These are phyloP conservation scores for Amphipoea oculea DNA, from an alignment of 2,888 invertebrate genomes.

Conservation along the genomic window DNA sequence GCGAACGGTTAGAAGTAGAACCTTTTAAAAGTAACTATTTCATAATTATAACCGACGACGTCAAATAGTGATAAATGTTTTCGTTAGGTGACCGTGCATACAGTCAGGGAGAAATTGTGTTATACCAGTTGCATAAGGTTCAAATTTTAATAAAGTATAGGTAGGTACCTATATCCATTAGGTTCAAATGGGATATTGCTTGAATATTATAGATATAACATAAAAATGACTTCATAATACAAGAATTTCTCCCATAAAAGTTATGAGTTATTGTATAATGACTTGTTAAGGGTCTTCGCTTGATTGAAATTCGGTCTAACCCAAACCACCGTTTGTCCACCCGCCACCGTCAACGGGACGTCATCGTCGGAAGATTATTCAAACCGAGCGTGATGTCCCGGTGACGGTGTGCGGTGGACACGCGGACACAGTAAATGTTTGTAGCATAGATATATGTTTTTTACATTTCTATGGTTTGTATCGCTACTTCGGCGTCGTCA, in stretches of 20 bases:
- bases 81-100: not conserved
- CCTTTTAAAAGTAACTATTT: not conserved
- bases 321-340: not conserved
- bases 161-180: not conserved
- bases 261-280: not conserved
- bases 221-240: not conserved
- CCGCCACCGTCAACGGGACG: too few species aligned
- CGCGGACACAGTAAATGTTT: too few species aligned
- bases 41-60: not conserved
- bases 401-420: too few species aligned
- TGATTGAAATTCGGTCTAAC: not conserved
- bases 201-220: not conserved
- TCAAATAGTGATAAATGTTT: not conserved
- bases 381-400: too few species aligned
- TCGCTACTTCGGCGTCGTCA: too few species aligned
- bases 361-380: too few species aligned
- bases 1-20: too few species aligned
- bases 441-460: too few species aligned
- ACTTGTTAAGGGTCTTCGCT: not conserved
- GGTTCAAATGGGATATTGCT: not conserved
- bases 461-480: too few species aligned
- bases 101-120: not conserved
- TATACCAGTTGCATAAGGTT: not conserved
- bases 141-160: not conserved
- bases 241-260: not conserved